These are phyloP conservation scores for Podarcis raffonei DNA, from an alignment of 2,113 vertebrate species.

Conservation along the genomic window DNA sequence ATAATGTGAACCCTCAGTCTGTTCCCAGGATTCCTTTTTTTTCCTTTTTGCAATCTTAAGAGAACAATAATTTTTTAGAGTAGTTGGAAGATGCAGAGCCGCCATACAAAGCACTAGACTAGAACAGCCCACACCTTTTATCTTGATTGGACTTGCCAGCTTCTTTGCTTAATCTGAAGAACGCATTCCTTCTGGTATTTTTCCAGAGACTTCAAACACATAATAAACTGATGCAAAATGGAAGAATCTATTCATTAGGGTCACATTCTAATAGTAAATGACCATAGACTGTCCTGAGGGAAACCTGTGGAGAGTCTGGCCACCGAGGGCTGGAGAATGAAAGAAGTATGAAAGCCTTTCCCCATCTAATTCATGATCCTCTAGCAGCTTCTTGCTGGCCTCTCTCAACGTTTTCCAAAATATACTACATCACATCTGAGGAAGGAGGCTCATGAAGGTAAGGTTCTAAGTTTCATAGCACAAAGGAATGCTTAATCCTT, in stretches of 20 bases:
- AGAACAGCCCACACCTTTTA: slow-evolving; percentile 53
- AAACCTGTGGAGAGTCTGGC: slow-evolving; percentile 41
- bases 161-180: slow-evolving; percentile 55
- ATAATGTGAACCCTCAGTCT: not conserved
- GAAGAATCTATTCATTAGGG: slow-evolving; percentile 44
- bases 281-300: slow-evolving; percentile 38
- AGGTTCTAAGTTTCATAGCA: slow-evolving; percentile 52
- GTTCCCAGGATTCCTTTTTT: not conserved
- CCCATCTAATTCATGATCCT: slow-evolving; percentile 30
- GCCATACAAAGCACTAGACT: slow-evolving; percentile 41
- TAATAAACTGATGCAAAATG: slow-evolving; percentile 47
- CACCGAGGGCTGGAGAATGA: slow-evolving; percentile 44
- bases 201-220: slow-evolving; percentile 13
- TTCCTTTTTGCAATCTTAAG: slow-evolving; percentile 23
- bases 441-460: slow-evolving; percentile 58
- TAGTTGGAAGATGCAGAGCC: slow-evolving; percentile 39
- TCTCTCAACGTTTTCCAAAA: slow-evolving; percentile 58
- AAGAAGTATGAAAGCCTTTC: slow-evolving; percentile 1
- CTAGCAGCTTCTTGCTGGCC: slow-evolving; percentile 58
- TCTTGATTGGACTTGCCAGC: slow-evolving; percentile 33
- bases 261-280: slow-evolving; percentile 23
- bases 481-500: slow-evolving; percentile 43
- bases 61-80: slow-evolving; percentile 2
- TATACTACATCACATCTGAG: slow-evolving; percentile 57
- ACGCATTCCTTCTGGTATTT: slow-evolving; percentile 25